Conservation (phyloP, 1,140 invertebrate genomes). For the Drosophila mayri region DNA sequence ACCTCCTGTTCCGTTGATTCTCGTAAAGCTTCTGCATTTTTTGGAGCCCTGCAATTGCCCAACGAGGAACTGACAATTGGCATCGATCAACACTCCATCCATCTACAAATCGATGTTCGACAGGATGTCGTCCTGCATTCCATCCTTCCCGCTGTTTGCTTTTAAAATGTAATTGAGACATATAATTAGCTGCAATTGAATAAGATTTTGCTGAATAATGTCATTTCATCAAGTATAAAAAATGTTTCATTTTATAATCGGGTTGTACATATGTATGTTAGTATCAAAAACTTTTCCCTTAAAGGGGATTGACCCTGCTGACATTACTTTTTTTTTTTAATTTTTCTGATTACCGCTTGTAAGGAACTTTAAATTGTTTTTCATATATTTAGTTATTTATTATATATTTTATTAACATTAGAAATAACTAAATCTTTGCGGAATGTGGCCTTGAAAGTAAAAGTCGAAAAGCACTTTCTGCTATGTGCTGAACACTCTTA, state of each 20-base stretch:
- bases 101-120: conserved; percentile 74
- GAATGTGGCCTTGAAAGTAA: too few relatives aligned
- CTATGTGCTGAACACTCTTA: too few relatives aligned
- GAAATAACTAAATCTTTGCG: too few relatives aligned
- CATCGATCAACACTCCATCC: conserved; percentile 68
- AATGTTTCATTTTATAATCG: not conserved
- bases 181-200: not conserved
- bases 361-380: too few relatives aligned
- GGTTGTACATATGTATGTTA: too few relatives aligned
- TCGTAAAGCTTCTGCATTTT: conserved; percentile 75
- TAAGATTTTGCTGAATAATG: conserved; percentile 1
- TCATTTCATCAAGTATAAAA: not conserved
- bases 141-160: conserved; percentile 76
- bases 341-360: too few relatives aligned
- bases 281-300: not conserved
- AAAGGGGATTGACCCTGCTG: too few relatives aligned
- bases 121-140: conserved; percentile 72
- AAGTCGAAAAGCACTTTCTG: too few relatives aligned
- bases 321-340: too few relatives aligned
- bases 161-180: conserved; percentile 15
- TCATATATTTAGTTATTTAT: too few relatives aligned
- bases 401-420: too few relatives aligned
- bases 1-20: conserved; percentile 76
- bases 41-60: conserved; percentile 71
- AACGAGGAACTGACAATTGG: conserved; percentile 74